Percentiles rank a stretch among this genome's conserved stretches.
phyloP scores from a whole-genome alignment of 2,888 invertebrate species.

The Onthophagus sagittarius region DNA sequence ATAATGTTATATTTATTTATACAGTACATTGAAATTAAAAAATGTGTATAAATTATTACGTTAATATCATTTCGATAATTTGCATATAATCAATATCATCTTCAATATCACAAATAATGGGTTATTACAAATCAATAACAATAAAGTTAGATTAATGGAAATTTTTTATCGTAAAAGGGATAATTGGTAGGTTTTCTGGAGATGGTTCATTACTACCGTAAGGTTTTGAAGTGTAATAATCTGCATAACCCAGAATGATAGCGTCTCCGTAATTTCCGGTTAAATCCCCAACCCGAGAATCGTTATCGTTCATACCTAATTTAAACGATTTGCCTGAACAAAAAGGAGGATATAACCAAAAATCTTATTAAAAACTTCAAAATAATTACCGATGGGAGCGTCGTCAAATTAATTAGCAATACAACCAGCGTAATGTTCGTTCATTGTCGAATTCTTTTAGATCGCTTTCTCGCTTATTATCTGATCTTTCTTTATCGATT shows the following conservation, averaged over 20 bases:
- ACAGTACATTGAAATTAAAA: too few species aligned
- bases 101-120: too few species aligned
- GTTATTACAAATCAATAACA: constrained; percentile 46
- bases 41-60: too few species aligned
- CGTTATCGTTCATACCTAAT: constrained; percentile 63
- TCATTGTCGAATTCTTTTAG: constrained; percentile 77
- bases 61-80: too few species aligned
- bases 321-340: constrained; percentile 76
- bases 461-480: constrained; percentile 75
- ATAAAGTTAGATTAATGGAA: constrained; percentile 72
- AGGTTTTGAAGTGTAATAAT: constrained; percentile 81
- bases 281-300: constrained; percentile 67
- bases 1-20: too few species aligned
- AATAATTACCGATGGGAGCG: constrained; percentile 80
- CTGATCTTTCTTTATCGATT: constrained; percentile 57
- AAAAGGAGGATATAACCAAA: constrained; percentile 79
- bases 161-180: constrained; percentile 90
- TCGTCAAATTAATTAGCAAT: constrained; percentile 81
- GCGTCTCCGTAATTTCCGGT: constrained; percentile 68
- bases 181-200: constrained; percentile 67
- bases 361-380: constrained; percentile 80
- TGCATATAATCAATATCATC: too few species aligned
- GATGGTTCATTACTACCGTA: constrained; percentile 75
- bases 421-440: constrained; percentile 88
- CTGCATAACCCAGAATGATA: constrained; percentile 63